Evolutionary conservation across 92 coral and sea anemone genomes (phyloP).

Genomic region (Micromussa lordhowensis): DNA sequence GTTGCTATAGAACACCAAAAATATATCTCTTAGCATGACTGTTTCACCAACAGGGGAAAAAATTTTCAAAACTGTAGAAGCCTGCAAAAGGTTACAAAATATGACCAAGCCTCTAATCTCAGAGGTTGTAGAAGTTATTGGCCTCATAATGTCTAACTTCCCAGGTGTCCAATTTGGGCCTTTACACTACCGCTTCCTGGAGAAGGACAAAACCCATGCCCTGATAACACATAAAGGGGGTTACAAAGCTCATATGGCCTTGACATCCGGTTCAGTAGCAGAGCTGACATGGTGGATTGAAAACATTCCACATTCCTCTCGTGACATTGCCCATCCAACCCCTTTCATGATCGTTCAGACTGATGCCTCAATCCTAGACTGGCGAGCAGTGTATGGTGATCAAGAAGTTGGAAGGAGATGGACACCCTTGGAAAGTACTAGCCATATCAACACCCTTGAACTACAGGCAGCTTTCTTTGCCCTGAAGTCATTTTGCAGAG

Average conservation of each 20-base stretch:
- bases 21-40: slow-evolving; percentile 51
- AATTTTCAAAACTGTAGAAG: too few species aligned
- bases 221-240: slow-evolving; percentile 41
- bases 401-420: background rate
- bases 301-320: slow-evolving; percentile 17
- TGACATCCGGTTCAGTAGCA: background rate
- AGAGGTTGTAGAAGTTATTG: slow-evolving; percentile 45
- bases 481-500: slow-evolving; percentile 8
- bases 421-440: background rate
- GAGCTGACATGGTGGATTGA: slow-evolving; percentile 44
- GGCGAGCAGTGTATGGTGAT: slow-evolving; percentile 21
- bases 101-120: background rate
- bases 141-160: slow-evolving; percentile 39
- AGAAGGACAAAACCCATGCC: slow-evolving; percentile 35
- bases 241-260: slow-evolving; percentile 16
- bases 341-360: background rate
- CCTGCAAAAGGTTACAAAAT: too few species aligned
- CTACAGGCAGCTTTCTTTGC: slow-evolving; percentile 52
- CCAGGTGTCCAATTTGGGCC: slow-evolving; percentile 32
- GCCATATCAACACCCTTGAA: background rate
- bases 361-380: slow-evolving; percentile 13
- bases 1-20: slow-evolving; percentile 29
- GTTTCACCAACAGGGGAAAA: slow-evolving; percentile 27
- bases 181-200: slow-evolving; percentile 4
- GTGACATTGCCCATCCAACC: slow-evolving; percentile 12